phyloP scores from a whole-genome alignment of 1,140 invertebrate species.

The Conopomorpha cramerella region DNA sequence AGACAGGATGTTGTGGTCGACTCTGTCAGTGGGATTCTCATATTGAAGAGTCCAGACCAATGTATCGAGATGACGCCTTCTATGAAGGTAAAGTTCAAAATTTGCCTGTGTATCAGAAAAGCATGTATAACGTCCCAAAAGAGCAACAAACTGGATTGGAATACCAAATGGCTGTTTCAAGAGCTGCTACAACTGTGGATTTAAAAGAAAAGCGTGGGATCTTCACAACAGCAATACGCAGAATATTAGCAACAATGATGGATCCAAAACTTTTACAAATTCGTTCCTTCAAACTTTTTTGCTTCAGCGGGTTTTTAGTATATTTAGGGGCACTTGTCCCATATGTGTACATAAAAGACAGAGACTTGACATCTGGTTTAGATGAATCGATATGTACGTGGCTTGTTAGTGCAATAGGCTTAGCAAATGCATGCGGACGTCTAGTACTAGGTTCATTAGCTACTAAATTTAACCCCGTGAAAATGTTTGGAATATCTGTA shows the following conservation, averaged over 20 bases:
- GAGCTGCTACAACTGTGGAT: slow-evolving; percentile 36
- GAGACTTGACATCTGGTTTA: slow-evolving; percentile 23
- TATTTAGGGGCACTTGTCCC: slow-evolving; percentile 40
- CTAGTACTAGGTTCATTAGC: slow-evolving; percentile 27
- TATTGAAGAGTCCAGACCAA: slow-evolving; percentile 63
- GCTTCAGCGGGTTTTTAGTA: slow-evolving; percentile 26
- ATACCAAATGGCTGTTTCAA: slow-evolving; percentile 43
- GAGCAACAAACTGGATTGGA: slow-evolving; percentile 39
- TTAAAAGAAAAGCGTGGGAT: slow-evolving; percentile 34
- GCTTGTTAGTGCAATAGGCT: slow-evolving; percentile 34
- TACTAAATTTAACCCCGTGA: slow-evolving; percentile 25
- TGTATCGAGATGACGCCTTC: slow-evolving; percentile 87
- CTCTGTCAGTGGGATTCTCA: slow-evolving; percentile 38
- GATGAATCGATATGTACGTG: slow-evolving; percentile 19
- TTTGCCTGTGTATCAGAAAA: slow-evolving; percentile 77
- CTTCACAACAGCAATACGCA: slow-evolving; percentile 36
- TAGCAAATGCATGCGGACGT: slow-evolving; percentile 31
- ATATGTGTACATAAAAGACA: slow-evolving; percentile 30
- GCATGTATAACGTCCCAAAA: slow-evolving; percentile 18
- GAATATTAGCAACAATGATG: slow-evolving; percentile 50
- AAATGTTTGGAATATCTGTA: slow-evolving; percentile 16
- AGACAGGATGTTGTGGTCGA: slow-evolving; percentile 22
- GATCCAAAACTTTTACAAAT: slow-evolving; percentile 33
- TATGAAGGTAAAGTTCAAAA: slow-evolving; percentile 77
- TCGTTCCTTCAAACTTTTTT: slow-evolving; percentile 28